Conservation (phyloP, 2,888 invertebrate species). For the Ichneumoninae sp. region DNA sequence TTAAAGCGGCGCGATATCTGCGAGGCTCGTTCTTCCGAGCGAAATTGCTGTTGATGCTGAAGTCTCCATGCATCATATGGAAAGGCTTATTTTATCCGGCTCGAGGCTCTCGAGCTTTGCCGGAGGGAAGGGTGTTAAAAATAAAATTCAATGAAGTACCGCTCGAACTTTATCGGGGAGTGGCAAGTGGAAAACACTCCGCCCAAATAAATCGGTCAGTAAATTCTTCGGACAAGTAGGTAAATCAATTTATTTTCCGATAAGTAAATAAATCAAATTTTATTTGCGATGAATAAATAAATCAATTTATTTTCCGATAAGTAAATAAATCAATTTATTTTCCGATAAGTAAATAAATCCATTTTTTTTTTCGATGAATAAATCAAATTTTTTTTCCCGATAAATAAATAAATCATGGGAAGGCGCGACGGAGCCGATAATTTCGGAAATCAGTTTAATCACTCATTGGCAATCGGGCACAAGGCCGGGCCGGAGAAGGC, state of each 20-base stretch:
- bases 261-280: no score
- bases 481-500: conserved; percentile 24
- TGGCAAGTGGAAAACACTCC: neutral
- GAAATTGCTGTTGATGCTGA: conserved; percentile 41
- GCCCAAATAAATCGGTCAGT: conserved; percentile 21
- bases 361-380: no score
- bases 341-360: no score
- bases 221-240: neutral
- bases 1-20: conserved; percentile 32
- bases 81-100: conserved; percentile 31
- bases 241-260: no score
- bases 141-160: conserved; percentile 30
- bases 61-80: conserved; percentile 43
- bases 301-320: no score
- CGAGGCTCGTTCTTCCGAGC: conserved; percentile 39
- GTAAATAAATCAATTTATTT: no score
- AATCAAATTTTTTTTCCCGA: no score
- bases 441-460: neutral
- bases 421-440: neutral
- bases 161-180: conserved; percentile 20
- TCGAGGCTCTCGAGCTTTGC: neutral
- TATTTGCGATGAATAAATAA: no score
- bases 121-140: neutral
- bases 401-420: no score
- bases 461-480: conserved; percentile 42